Conservation (phyloP, 2,888 invertebrate genomes). For the Drosophila kanekoi region DNA sequence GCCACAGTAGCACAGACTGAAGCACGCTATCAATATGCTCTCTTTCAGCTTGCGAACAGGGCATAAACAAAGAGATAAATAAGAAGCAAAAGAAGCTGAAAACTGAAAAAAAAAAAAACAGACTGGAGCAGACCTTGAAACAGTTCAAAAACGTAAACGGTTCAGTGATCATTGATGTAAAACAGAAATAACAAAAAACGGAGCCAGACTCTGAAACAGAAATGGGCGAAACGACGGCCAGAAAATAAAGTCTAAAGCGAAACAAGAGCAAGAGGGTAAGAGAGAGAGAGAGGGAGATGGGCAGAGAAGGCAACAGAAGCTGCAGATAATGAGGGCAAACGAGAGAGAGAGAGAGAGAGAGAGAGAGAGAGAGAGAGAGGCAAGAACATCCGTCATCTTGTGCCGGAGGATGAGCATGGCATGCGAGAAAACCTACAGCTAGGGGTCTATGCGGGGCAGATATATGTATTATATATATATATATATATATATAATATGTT, state of each 20-base stretch:
- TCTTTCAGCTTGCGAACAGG: background rate
- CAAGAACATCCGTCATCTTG: slow-evolving; percentile 77
- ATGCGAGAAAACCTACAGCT: slow-evolving; percentile 34
- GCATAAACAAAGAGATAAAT: background rate
- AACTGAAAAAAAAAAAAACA: slow-evolving; percentile 24
- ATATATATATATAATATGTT: slow-evolving; percentile 2
- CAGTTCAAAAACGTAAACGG: slow-evolving; percentile 85
- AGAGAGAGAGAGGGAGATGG: slow-evolving; percentile 16
- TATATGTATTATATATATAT: background rate
- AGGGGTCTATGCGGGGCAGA: slow-evolving; percentile 31
- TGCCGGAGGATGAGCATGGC: slow-evolving; percentile 60
- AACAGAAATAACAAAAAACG: slow-evolving; percentile 51
- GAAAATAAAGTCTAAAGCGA: slow-evolving; percentile 13
- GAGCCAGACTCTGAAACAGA: slow-evolving; percentile 41
- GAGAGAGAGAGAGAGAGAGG: slow-evolving; percentile 17
- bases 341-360: slow-evolving; percentile 4
- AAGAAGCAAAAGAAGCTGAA: slow-evolving; percentile 16
- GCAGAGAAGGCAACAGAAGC: slow-evolving; percentile 13
- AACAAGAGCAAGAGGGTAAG: slow-evolving; percentile 23
- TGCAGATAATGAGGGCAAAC: slow-evolving; percentile 29
- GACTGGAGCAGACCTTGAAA: slow-evolving; percentile 83
- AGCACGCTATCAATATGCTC: no score
- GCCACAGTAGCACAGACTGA: no score
- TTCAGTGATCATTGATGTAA: slow-evolving; percentile 85
- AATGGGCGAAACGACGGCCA: slow-evolving; percentile 56